These are phyloP conservation scores for Hyles euphorbiae DNA, from an alignment of 1,140 invertebrate genomes.

Conservation along the genomic window DNA sequence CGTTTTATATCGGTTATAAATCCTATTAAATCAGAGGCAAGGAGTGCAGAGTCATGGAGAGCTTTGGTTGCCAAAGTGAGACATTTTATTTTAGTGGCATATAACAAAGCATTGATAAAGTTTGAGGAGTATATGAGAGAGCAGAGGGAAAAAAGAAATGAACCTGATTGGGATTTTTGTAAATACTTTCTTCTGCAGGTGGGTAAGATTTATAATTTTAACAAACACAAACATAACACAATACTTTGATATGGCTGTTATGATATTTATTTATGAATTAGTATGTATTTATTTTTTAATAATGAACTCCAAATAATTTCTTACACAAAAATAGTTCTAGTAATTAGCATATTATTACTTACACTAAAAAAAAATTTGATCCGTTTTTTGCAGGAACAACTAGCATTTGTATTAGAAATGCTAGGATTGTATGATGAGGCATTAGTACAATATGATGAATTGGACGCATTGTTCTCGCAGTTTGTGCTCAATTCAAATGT, in stretches of 20 bases:
- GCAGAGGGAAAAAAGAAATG: constrained; percentile 92
- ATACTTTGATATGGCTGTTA: no score
- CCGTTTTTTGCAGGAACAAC: constrained; percentile 85
- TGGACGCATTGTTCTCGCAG: constrained; percentile 97
- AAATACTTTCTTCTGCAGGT: constrained; percentile 95
- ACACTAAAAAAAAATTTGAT: neutral
- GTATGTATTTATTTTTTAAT: neutral
- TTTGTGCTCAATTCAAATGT: constrained; percentile 95
- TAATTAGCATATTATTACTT: neutral
- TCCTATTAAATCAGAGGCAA: constrained; percentile 91
- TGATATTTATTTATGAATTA: no score
- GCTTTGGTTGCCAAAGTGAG: constrained; percentile 88
- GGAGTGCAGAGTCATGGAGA: constrained; percentile 92
- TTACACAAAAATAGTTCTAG: neutral
- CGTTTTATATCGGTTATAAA: constrained; percentile 94
- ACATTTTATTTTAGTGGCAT: constrained; percentile 89
- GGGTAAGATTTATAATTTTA: constrained; percentile 37
- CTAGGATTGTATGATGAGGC: constrained; percentile 95
- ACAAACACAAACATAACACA: neutral
- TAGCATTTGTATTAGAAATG: constrained; percentile 96
- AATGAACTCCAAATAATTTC: neutral
- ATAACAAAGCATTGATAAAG: constrained; percentile 88
- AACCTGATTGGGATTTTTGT: constrained; percentile 94
- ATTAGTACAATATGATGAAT: constrained; percentile 96
- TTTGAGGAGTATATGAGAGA: constrained; percentile 95